Conservation (phyloP, 1,140 invertebrate genomes). For the Mycetomoellerius zeteki region DNA sequence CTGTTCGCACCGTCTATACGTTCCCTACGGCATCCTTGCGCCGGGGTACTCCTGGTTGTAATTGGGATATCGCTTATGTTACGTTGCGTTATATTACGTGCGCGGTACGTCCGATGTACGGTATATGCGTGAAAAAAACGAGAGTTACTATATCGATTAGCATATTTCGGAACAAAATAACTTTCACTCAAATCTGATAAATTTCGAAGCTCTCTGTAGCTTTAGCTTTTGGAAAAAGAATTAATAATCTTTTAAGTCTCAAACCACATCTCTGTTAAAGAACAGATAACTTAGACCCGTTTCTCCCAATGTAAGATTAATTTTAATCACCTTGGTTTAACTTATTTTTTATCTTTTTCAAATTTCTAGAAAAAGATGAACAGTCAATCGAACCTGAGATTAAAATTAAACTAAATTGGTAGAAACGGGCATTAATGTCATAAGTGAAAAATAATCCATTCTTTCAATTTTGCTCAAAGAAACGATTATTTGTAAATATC, state of each 20-base stretch:
- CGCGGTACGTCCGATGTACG: background rate
- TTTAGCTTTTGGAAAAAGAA: background rate
- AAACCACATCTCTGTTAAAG: background rate
- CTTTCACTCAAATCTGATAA: conserved; percentile 17
- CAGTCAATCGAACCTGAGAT: too few species aligned
- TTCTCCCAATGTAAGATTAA: too few species aligned
- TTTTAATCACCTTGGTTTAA: too few species aligned
- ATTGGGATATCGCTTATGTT: conserved; percentile 71
- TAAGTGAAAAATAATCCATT: background rate
- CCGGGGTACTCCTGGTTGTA: conserved; percentile 63
- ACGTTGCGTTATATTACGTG: conserved; percentile 65
- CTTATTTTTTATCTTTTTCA: too few species aligned
- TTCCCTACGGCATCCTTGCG: conserved; percentile 53
- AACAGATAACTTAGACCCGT: too few species aligned
- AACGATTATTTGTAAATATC: background rate
- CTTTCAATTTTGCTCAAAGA: background rate
- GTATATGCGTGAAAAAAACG: conserved; percentile 55
- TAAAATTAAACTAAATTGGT: too few species aligned
- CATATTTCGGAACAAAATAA: conserved; percentile 50
- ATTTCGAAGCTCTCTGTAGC: background rate
- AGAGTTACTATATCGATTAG: conserved; percentile 18
- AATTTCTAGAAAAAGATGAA: too few species aligned
- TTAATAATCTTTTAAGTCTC: background rate
- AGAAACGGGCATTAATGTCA: background rate
- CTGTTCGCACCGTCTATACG: conserved; percentile 62